These are phyloP conservation scores for Scomber scombrus DNA, from an alignment of 2,113 vertebrate species.

Conservation along the genomic window DNA sequence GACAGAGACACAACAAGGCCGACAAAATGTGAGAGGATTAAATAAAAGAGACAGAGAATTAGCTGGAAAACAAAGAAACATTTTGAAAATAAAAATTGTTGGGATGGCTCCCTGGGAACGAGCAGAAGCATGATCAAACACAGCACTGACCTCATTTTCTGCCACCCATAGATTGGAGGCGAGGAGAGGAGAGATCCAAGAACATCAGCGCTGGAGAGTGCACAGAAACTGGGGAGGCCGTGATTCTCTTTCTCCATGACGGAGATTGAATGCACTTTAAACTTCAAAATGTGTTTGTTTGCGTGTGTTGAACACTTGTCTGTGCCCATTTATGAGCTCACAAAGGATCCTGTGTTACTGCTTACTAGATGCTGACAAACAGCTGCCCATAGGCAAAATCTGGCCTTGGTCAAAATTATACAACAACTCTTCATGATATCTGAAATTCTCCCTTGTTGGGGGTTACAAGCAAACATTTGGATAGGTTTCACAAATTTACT, in stretches of 20 bases:
- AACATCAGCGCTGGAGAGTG: not conserved
- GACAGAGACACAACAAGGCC: constrained; percentile 33
- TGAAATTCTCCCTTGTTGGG: not conserved
- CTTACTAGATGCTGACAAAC: not conserved
- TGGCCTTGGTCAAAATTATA: not conserved
- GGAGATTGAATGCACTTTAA: not conserved
- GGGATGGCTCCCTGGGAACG: constrained; percentile 33
- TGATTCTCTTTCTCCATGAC: not conserved
- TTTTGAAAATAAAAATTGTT: constrained; percentile 41
- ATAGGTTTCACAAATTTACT: constrained; percentile 1
- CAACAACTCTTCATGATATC: not conserved
- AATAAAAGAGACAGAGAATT: constrained; percentile 23
- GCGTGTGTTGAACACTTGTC: not conserved
- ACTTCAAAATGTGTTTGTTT: not conserved
- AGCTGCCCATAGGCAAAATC: not conserved
- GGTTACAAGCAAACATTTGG: not conserved
- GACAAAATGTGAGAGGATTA: constrained; percentile 25
- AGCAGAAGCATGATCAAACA: constrained; percentile 51
- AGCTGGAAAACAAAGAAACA: constrained; percentile 50
- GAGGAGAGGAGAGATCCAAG: constrained; percentile 1
- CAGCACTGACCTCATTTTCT: constrained; percentile 58
- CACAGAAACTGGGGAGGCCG: not conserved
- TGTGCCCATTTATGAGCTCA: not conserved
- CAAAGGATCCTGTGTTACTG: not conserved
- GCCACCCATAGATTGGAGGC: constrained; percentile 22